Evolutionary conservation across 1,140 invertebrate species (phyloP), one percentile per base, ranked within the genome.

Genomic region (Neodiprion lecontei): DNA sequence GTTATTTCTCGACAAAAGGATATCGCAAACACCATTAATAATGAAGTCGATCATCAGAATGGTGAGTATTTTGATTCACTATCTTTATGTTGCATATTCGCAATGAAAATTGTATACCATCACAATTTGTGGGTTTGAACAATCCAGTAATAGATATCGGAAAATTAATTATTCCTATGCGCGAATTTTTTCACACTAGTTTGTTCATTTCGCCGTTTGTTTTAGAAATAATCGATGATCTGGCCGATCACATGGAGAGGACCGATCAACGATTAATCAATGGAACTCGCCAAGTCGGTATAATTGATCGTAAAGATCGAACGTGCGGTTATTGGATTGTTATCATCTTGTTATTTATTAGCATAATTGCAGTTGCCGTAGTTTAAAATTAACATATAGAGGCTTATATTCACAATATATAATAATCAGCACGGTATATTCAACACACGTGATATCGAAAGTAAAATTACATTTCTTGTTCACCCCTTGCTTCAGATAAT

Each of bases 21-120:
- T 80, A 92, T 96, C 80, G 94, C 94, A 28, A 86, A 92, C 67
- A 92, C 91, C 68, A 94, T 96, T 79, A 91, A 92, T 40, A 90
- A 89, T 82, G 95, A 96, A 90, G 94, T 96, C 1, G 92, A 94
- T 82, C 85, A 91, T 77, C 95, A 96, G 79, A 95, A 95, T 90
- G 94, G 94, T 95, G 84, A 85, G 73, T 75, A 74, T 72, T 48
- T 73, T 40, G 28, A 40, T 40, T 40, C 28, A 40, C 76, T 67
- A 48, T 50, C 49, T 74, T 74, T 74, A 70, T 70, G 67, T 77
- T 72, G 49, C 69, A 49, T 79, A 77, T 78, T 87, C 85, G 75
- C 82, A 65, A 17, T 14, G 7, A 65, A 14, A 65, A 65, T 65
- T 65, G 61, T 65, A 14, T 7, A 7, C 17, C 2, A 65, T 65